Base-by-base conservation (phyloP, 2,113 vertebrate species). In the Hystrix brachyura region DNA sequence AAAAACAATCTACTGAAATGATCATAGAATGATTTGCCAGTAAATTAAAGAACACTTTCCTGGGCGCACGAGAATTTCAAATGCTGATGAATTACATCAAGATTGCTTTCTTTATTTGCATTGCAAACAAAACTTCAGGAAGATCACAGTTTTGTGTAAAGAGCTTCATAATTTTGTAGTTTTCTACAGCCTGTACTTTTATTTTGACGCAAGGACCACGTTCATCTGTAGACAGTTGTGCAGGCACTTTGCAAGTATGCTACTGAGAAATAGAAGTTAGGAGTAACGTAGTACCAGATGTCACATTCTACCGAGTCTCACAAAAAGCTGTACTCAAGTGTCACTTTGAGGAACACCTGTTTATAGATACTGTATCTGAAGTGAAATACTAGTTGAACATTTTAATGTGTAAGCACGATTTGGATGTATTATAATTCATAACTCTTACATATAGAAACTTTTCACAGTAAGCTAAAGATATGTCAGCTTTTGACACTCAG, bases 31-130 rank as follows among this genome's bases (percentile, higher is more conserved):
- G 62, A 91, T 95, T 96, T 95, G 84, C 89, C 74, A 89, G 88
- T 87, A 95, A 96, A 97, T 94, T 94, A 97, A 94, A 91, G 82
- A 96, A 86, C 76, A 64, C 59, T 93, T 94, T 46, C 21, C 59
- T 51, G 64, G 59, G 62, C 87, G 86, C n/a, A 87, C 79, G 38
- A 64, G 78, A 25, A 90, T 96, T 94, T 96, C 25, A 94, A 82
- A 96, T 6, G 60, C 67, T 80, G 76, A 91, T 86, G 46, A 93
- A 91, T 95, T 95, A 53, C n/a, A 76, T 59, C 46, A 64, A 92
- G 64, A 88, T n/a, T 76, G 76, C 55, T 87, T 87, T 25, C 67
- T 96, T 82, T 80, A 95, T 97, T 87, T 96, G 79, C 83, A 95
- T 69, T 90, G 72, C 43, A 84, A 59, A 96, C 83, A 69, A 23